Base-by-base conservation (phyloP, 2,888 invertebrate genomes). In the Leptinotarsa tumamoca region DNA sequence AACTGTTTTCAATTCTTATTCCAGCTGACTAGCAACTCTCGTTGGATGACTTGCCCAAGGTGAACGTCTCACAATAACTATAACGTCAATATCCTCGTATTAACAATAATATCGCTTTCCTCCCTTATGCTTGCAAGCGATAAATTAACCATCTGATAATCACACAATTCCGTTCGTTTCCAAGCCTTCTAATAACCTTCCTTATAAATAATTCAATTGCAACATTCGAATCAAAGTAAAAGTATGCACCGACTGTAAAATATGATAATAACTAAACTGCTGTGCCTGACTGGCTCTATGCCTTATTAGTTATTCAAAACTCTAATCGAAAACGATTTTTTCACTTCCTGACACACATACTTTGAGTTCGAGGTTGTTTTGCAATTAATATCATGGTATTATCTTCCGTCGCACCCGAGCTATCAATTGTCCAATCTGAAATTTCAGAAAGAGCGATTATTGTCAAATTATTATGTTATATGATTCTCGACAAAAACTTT, bases 231-330 rank as follows among this genome's bases (percentile, higher is more conserved):
- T 69, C 49, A 23, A 70, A 70, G 70, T 70, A 70, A 70, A 70
- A 70, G 70, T 70, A 33, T 21, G 43, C 61, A 23, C 23, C 58
- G 56, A 61, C 43, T 56, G 58, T 58, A 63, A 70, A 70, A 70
- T 58, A 70, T 70, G 70, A 33, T 70, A 70, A 70, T 70, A 58
- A 70, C 43, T n/a, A 49, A 43, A 70, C 21, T 58, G 70, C 50
- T 43, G 33, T 58, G 58, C 70, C 49, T 70, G 21, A 56, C 70
- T 70, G 58, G 15, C 21, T 70, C 49, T 43, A 56, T 43, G 58
- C 13, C 58, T 58, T 15, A 49, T 70, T 70, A 18, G 21, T 17
- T 70, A 70, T 70, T 70, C 70, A 70, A 58, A 70, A 56, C 63
- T 63, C 43, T 18, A 43, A 33, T 17, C 63, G n/a, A 33, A n/a